phyloP scores from a whole-genome alignment of 2,888 invertebrate genomes.

The Icerya purchasi region DNA sequence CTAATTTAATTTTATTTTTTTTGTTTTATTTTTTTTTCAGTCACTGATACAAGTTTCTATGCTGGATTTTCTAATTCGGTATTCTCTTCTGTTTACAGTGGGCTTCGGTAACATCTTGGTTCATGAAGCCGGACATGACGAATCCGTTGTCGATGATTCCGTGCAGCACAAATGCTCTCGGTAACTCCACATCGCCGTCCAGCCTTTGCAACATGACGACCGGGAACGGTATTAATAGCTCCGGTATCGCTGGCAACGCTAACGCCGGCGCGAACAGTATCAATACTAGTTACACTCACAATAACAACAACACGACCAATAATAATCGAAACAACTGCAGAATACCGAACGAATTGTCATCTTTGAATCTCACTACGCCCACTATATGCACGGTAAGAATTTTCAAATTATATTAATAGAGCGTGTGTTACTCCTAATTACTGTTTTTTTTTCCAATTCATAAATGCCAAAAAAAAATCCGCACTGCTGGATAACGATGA shows the following conservation, averaged over 20 bases:
- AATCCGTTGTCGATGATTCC: slow-evolving; percentile 6
- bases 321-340: background rate
- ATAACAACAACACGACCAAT: background rate
- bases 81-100: no score
- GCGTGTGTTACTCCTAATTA: no score
- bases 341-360: slow-evolving; percentile 7
- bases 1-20: no score
- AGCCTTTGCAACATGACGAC: background rate
- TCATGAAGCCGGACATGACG: slow-evolving; percentile 25
- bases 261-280: background rate
- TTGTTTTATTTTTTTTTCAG: no score
- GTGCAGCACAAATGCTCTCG: slow-evolving; percentile 6
- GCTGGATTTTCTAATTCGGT: no score
- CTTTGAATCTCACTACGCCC: slow-evolving; percentile 6
- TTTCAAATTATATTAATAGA: no score
- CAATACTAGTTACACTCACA: background rate
- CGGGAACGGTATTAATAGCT: background rate
- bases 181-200: slow-evolving; percentile 7
- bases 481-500: no score
- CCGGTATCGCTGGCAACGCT: background rate
- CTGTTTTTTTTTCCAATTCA: no score
- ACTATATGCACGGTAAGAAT: slow-evolving; percentile 12
- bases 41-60: no score
- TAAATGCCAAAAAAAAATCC: no score
- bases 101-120: slow-evolving; percentile 31